Evolutionary conservation across 2,797 vertebrate species (phyloP).

Genomic region (Mallotus villosus): DNA sequence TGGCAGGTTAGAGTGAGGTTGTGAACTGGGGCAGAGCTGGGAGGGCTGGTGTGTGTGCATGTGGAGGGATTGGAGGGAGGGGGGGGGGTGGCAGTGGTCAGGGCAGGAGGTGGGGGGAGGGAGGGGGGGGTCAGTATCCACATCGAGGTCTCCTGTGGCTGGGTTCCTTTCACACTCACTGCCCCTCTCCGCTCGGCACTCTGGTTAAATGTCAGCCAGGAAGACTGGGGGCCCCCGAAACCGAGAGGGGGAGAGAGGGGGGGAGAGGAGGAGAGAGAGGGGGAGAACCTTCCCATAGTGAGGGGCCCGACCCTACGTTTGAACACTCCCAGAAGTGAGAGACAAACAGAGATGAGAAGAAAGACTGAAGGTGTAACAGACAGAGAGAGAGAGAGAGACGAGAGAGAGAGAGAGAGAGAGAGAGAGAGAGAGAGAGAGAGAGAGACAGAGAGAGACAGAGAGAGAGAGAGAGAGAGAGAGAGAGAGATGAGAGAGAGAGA

Average conservation of each 20-base stretch:
- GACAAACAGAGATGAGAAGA: constrained; percentile 17
- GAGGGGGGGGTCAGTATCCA: background rate
- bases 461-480: constrained; percentile 20
- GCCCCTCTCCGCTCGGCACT: background rate
- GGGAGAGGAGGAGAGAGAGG: too few species aligned
- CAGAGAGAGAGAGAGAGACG: background rate
- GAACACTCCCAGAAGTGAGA: constrained; percentile 30
- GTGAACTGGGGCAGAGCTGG: constrained; percentile 31
- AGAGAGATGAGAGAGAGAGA: constrained; percentile 3
- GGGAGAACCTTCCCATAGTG: constrained; percentile 31
- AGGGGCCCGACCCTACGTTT: constrained; percentile 43
- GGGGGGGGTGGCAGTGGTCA: background rate
- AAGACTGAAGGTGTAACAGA: background rate
- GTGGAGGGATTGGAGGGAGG: background rate
- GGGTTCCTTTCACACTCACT: constrained; percentile 1
- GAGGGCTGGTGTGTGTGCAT: constrained; percentile 18
- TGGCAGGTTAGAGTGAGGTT: constrained; percentile 5
- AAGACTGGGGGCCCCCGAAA: background rate
- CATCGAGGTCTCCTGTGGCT: background rate
- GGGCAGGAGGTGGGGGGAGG: background rate
- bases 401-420: constrained; percentile 22
- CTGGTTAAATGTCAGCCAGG: constrained; percentile 29
- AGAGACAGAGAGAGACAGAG: constrained; percentile 1
- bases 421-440: background rate
- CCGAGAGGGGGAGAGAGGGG: constrained; percentile 6